A percentile compares a stretch with the other conserved stretches of the same genome.
Evolutionary conservation across 2,888 invertebrate genomes (phyloP).

Genomic region (Lamellibrachia columna): DNA sequence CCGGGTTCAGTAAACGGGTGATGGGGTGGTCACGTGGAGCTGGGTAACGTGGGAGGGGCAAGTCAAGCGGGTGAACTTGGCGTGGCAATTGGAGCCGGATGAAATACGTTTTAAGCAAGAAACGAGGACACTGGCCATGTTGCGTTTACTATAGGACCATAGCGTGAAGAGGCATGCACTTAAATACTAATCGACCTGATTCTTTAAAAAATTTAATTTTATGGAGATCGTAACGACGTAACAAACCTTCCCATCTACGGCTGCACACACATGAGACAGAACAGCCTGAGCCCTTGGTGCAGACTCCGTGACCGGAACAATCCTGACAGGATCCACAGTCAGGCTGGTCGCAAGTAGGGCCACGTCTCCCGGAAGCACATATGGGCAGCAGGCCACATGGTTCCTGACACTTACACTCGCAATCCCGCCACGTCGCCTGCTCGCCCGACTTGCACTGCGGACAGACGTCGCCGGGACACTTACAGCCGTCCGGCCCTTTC

Average conservation of each 20-base stretch:
- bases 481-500: too few species aligned
- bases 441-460: neutral
- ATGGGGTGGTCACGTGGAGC: too few species aligned
- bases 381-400: too few species aligned
- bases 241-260: neutral
- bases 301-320: slow-evolving; percentile 17
- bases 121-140: neutral
- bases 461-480: slow-evolving; percentile 8
- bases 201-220: neutral
- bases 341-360: slow-evolving; percentile 20
- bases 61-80: too few species aligned
- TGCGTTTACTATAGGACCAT: neutral
- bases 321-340: slow-evolving; percentile 26
- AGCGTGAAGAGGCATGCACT: neutral
- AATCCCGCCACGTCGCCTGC: too few species aligned
- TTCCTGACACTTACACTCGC: too few species aligned
- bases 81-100: neutral
- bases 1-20: neutral
- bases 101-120: neutral
- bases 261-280: neutral
- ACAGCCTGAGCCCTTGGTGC: neutral
- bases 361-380: neutral
- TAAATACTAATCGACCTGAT: neutral
- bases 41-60: too few species aligned
- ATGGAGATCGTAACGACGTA: neutral